Evolutionary conservation across 1,140 invertebrate species (phyloP).

Genomic region (Hyphantria cunea): DNA sequence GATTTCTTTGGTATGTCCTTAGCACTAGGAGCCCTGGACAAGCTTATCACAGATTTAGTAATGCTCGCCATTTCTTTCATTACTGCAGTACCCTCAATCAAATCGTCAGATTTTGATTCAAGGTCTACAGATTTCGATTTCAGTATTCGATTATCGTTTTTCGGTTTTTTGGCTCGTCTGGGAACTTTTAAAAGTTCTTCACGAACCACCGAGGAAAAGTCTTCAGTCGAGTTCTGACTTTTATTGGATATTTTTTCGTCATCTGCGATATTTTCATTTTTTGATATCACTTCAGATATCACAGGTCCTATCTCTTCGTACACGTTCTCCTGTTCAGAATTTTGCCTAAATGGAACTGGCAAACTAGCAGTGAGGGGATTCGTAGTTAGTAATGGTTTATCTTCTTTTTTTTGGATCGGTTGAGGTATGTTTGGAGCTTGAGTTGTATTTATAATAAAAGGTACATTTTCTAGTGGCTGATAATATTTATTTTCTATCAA

Average conservation of each 20-base stretch:
- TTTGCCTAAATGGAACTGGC: constrained; percentile 31
- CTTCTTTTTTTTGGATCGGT: constrained; percentile 33
- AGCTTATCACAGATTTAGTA: constrained; percentile 64
- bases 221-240: constrained; percentile 41
- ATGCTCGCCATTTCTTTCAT: constrained; percentile 52
- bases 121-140: constrained; percentile 21
- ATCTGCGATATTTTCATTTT: constrained; percentile 61
- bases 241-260: constrained; percentile 66
- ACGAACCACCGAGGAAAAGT: constrained; percentile 49
- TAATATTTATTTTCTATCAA: constrained; percentile 72
- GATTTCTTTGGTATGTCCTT: constrained; percentile 50
- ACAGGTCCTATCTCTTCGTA: constrained; percentile 75
- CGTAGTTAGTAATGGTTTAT: constrained; percentile 8
- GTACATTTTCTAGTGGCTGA: constrained; percentile 65
- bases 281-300: constrained; percentile 14
- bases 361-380: constrained; percentile 40
- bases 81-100: neutral
- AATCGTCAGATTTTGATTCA: neutral
- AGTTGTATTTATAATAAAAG: constrained; percentile 59
- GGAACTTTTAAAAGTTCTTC: constrained; percentile 69
- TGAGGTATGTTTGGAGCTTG: constrained; percentile 40
- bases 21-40: constrained; percentile 64
- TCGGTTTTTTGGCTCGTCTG: constrained; percentile 60
- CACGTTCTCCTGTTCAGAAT: constrained; percentile 63
- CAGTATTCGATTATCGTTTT: constrained; percentile 34